Conservation (phyloP, 2,888 invertebrate genomes). For the Sipha maydis region DNA sequence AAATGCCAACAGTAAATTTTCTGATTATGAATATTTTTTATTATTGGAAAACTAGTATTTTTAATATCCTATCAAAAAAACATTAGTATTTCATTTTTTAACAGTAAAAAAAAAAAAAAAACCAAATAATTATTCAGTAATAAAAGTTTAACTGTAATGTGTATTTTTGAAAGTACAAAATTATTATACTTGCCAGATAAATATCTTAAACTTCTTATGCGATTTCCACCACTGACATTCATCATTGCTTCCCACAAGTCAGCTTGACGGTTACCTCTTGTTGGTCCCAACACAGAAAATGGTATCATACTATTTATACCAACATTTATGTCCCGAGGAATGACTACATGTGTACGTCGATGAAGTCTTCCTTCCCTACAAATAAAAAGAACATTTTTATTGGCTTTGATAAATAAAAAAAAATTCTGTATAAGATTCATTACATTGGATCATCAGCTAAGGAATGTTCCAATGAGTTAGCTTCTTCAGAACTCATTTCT, state of each 20-base stretch:
- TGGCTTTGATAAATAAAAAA: not conserved
- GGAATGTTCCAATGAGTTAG: slow-evolving; percentile 29
- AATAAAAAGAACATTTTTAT: not conserved
- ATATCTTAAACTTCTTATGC: slow-evolving; percentile 57
- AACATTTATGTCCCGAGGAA: slow-evolving; percentile 51
- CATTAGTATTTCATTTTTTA: too few relatives aligned
- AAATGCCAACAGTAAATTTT: too few relatives aligned
- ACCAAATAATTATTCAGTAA: too few relatives aligned
- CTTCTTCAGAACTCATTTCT: slow-evolving; percentile 44
- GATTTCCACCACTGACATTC: slow-evolving; percentile 50
- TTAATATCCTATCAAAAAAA: too few relatives aligned
- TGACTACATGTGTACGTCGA: slow-evolving; percentile 47
- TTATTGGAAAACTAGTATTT: too few relatives aligned
- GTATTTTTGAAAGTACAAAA: not conserved
- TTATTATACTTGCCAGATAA: slow-evolving; percentile 46
- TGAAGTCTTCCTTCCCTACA: slow-evolving; percentile 35
- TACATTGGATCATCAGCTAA: slow-evolving; percentile 41
- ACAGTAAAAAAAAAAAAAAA: too few relatives aligned
- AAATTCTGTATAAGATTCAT: slow-evolving; percentile 4
- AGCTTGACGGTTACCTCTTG: slow-evolving; percentile 69
- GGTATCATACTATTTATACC: slow-evolving; percentile 54
- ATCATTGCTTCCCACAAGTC: slow-evolving; percentile 78
- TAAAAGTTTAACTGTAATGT: too few relatives aligned
- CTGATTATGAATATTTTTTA: too few relatives aligned
- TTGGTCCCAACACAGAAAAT: slow-evolving; percentile 60